Base-by-base conservation (phyloP, 1,140 invertebrate genomes). In the Formica exsecta region DNA sequence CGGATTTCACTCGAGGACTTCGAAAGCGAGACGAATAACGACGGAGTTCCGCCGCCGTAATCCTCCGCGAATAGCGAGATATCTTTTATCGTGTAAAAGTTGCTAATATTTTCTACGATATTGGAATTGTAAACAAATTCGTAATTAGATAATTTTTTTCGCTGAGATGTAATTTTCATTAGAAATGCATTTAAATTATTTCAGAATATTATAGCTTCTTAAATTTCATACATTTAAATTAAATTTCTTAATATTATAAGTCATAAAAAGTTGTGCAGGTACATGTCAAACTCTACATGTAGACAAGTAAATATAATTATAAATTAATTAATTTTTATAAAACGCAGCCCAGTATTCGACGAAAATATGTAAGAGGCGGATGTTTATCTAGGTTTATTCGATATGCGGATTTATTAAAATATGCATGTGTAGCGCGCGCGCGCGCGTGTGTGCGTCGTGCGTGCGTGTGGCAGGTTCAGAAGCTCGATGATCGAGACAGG, bases 1-100 rank as follows among this genome's bases (percentile, higher is more conserved):
- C 77, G 76, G 86, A 90, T 90, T 90, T 90, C 89, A 90, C 89
- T 90, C 59, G 88, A 86, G 59, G 79, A 90, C 86, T 85, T 79
- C 29, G 89, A 88, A 90, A 88, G 76, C 81, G 86, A 88, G 81
- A 81, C 62, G 48, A 16, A 29, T 29, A 13, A 36, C 57, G 59
- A 13, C 7, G 5, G 16, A 51, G 48, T 64, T 48, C 44, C 70
- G 36, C 61, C 32, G 29, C 11, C 48, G 77, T 68, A 44, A 51
- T 51, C 65, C 32, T 64, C 9, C 16, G 25, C 6, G 41, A 36
- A 74, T 11, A 19, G 11, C 16, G 54, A 59, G n/a, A n/a, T 16
- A 19, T 38, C 4, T 22, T 36, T 71, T 1, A 48, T 71, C 19
- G 68, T 3, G 4, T 29, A n/a, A 6, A 71, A 71, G 19, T 54